Evolutionary conservation across 2,797 vertebrate species (phyloP).

Genomic region (Sebastes cheni): DNA sequence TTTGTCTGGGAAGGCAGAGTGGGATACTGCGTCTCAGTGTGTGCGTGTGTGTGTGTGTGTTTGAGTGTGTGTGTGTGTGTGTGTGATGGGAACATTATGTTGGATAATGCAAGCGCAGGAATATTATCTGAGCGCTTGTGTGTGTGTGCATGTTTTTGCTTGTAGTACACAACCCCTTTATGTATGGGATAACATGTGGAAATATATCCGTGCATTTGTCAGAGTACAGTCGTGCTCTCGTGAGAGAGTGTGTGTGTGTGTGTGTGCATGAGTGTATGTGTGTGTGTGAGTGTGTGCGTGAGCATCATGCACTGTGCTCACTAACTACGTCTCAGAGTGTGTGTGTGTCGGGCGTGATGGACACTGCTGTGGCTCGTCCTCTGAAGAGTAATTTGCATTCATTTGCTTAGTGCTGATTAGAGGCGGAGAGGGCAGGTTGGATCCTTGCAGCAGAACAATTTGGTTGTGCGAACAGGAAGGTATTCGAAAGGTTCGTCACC

Average conservation of each 20-base stretch:
- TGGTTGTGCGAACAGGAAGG: constrained; percentile 11
- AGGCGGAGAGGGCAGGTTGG: constrained; percentile 55
- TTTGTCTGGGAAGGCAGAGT: constrained; percentile 56
- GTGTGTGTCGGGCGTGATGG: constrained; percentile 62
- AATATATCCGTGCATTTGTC: constrained; percentile 4
- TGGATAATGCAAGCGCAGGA: constrained; percentile 15
- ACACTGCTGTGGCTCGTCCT: constrained; percentile 62
- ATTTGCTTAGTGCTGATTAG: constrained; percentile 69
- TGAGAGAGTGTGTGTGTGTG: constrained; percentile 4
- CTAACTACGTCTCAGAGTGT: constrained; percentile 54
- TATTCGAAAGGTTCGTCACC: constrained; percentile 8
- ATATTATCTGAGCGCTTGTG: constrained; percentile 4
- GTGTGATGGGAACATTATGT: constrained; percentile 14
- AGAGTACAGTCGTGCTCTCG: constrained; percentile 12
- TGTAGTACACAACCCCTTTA: neutral
- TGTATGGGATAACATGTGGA: neutral
- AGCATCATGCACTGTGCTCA: constrained; percentile 38
- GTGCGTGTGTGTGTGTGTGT: neutral
- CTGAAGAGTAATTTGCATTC: constrained; percentile 68
- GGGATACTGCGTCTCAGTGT: constrained; percentile 25
- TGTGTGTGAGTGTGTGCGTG: neutral
- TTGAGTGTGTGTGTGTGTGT: neutral
- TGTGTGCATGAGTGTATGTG: neutral
- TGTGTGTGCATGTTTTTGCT: constrained; percentile 1
- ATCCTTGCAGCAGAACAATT: constrained; percentile 44